A percentile compares a stretch with the other conserved stretches of the same genome.
Conservation (phyloP, 2,113 vertebrate species). For the Hippocampus mohnikei region DNA sequence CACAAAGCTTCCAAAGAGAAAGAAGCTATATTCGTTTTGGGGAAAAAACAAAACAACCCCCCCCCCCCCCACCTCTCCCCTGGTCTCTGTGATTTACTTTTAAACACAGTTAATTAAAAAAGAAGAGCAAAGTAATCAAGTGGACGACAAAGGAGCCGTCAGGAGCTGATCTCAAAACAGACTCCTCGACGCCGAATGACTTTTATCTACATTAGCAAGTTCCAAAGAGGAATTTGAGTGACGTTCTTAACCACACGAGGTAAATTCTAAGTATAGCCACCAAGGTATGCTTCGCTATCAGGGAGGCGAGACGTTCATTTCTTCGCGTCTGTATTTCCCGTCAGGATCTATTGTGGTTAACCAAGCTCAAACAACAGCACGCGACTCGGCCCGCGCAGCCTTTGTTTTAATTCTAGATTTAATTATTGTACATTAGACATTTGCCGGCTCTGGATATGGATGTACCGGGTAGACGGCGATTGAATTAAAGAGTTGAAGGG, state of each 20-base stretch:
- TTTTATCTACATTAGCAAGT: slow-evolving; percentile 32
- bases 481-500: slow-evolving; percentile 14
- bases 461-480: background rate
- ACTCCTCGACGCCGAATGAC: slow-evolving; percentile 5
- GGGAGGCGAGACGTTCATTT: slow-evolving; percentile 9
- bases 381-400: background rate
- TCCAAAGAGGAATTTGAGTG: slow-evolving; percentile 30
- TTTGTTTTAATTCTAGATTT: slow-evolving; percentile 34
- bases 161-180: slow-evolving; percentile 34
- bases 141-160: slow-evolving; percentile 47
- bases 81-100: slow-evolving; percentile 14
- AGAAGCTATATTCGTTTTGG: slow-evolving; percentile 17
- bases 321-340: slow-evolving; percentile 11
- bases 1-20: slow-evolving; percentile 24
- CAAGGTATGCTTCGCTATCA: background rate
- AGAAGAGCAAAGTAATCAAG: slow-evolving; percentile 43
- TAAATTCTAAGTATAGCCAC: slow-evolving; percentile 16
- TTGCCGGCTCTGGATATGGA: slow-evolving; percentile 10
- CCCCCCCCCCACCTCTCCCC: background rate
- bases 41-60: background rate
- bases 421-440: slow-evolving; percentile 34
- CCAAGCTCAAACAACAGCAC: slow-evolving; percentile 17
- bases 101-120: slow-evolving; percentile 58
- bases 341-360: slow-evolving; percentile 27
- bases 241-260: slow-evolving; percentile 13